Evolutionary conservation across 2,113 vertebrate genomes (phyloP).

Genomic region (Oryzias celebensis): DNA sequence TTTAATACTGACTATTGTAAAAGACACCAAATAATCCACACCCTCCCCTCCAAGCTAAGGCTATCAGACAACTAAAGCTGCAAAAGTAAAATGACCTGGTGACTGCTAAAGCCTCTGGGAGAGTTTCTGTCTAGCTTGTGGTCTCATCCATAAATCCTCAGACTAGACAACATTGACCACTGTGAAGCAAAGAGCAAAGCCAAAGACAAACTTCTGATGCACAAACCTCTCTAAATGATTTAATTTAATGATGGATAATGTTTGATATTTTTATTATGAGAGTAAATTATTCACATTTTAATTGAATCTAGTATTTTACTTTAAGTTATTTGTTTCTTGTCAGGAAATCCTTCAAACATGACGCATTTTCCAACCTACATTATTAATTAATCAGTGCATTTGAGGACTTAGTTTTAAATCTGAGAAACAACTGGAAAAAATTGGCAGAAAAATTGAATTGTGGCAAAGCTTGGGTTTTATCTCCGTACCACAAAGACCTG

Average conservation of each 20-base stretch:
- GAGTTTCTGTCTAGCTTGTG: slow-evolving; percentile 64
- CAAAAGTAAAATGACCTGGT: slow-evolving; percentile 63
- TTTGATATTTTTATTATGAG: too few relatives aligned
- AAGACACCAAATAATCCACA: slow-evolving; percentile 36
- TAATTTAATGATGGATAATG: too few relatives aligned
- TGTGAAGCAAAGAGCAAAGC: slow-evolving; percentile 9
- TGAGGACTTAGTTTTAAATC: too few relatives aligned
- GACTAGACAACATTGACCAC: slow-evolving; percentile 40
- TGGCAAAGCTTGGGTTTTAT: too few relatives aligned
- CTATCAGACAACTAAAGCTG: slow-evolving; percentile 70
- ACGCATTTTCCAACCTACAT: too few relatives aligned
- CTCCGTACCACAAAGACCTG: slow-evolving; percentile 25
- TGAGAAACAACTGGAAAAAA: too few relatives aligned
- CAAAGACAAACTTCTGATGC: slow-evolving; percentile 1
- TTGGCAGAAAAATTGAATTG: too few relatives aligned
- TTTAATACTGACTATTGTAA: slow-evolving; percentile 41
- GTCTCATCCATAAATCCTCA: slow-evolving; percentile 54
- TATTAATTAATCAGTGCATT: too few relatives aligned
- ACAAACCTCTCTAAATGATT: background rate
- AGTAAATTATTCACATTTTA: too few relatives aligned
- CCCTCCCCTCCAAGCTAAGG: slow-evolving; percentile 43
- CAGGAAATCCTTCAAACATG: too few relatives aligned
- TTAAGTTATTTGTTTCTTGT: too few relatives aligned
- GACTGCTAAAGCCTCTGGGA: slow-evolving; percentile 62
- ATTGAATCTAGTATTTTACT: too few relatives aligned